Evolutionary conservation across 1,140 invertebrate genomes (phyloP), one percentile per base, ranked within the genome.

Genomic region (Bombus breviceps): DNA sequence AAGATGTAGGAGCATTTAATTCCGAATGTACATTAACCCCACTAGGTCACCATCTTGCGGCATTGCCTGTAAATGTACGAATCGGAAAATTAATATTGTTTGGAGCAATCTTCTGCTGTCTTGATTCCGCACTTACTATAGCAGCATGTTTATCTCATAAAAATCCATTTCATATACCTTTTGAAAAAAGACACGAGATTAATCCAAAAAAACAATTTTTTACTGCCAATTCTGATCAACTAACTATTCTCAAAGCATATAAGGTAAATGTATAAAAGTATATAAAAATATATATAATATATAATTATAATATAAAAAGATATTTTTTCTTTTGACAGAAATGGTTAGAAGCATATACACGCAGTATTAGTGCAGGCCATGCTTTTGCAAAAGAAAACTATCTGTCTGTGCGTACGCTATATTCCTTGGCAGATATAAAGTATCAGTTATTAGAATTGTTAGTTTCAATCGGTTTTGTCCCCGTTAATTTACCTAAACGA

Each of bases 101-200:
- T 91, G 98, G 98, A 1, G 97, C 98, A 34, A 98, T 99, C 77
- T 97, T 99, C 89, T 98, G 98, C 91, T 99, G 99, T 94, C 96
- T 99, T 8, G 98, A 99, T 95, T 98, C 98, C 3, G 97, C 99
- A 1, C 95, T 99, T 1, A 99, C 98, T 15, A 98, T 99, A 92
- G 98, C 98, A 2, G 98, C 98, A 64, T 97, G 97, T 92, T 95
- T 99, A 10, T 98, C 98, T 83, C 97, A 98, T 92, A 98, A 98
- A 93, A 97, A 97, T 89, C 97, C 98, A 0, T 98, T 98, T 93
- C 95, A 97, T 0, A 96, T 97, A 59, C 97, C 98, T 0, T 96
- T 98, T 91, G 97, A 96, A 39, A 97, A 98, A 90, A 96, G 96
- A 91, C 95, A 97, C 8, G 96, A 97, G 94, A 97, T 97, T 2